Conservation (phyloP, 2,113 vertebrate genomes). For the Platysternon megacephalum region DNA sequence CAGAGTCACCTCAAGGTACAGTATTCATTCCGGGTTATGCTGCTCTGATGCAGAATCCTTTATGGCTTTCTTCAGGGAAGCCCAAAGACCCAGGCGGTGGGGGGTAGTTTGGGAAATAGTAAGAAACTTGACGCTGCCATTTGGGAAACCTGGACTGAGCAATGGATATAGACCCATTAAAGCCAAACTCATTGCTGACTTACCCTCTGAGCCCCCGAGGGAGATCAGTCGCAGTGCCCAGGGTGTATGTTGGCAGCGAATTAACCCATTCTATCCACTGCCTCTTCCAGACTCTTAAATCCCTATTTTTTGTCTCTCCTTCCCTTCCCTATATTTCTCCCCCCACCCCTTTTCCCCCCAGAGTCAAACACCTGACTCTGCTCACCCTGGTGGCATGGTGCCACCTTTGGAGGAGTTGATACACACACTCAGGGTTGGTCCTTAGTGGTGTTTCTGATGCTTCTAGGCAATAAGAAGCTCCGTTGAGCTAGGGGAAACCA, state of each 20-base stretch:
- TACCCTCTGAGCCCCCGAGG: background rate
- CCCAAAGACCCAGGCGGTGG: background rate
- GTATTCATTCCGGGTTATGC: background rate
- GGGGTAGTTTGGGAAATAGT: background rate
- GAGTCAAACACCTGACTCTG: background rate
- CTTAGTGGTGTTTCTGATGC: too few species aligned
- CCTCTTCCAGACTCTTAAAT: background rate
- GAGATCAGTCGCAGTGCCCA: background rate
- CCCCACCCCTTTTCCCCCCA: background rate
- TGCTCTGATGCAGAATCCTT: background rate
- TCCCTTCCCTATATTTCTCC: background rate
- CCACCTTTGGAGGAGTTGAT: background rate
- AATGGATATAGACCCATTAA: background rate
- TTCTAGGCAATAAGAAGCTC: background rate
- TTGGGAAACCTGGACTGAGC: background rate
- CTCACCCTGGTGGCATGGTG: background rate
- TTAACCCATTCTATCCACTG: background rate
- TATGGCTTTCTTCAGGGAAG: background rate
- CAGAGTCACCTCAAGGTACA: slow-evolving; percentile 88
- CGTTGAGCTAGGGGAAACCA: background rate
- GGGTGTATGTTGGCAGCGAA: background rate
- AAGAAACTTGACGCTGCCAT: background rate
- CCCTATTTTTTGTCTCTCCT: background rate
- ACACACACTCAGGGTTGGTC: background rate
- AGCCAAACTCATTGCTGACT: background rate